Evolutionary conservation across 2,888 invertebrate species (phyloP).

Genomic region (Tenthredo scrophulariae): DNA sequence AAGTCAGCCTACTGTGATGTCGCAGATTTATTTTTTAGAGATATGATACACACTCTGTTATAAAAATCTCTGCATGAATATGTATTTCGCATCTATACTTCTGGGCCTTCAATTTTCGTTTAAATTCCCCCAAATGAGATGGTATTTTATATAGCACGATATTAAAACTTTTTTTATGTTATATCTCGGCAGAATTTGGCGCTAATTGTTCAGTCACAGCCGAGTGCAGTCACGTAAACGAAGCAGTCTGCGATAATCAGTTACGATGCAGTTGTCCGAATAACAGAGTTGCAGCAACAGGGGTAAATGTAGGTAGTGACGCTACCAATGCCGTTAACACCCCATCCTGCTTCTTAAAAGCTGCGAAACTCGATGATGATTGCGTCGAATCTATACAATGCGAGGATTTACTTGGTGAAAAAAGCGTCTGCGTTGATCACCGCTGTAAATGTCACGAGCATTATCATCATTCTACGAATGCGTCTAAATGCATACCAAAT

Average conservation of each 20-base stretch:
- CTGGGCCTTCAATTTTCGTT: no score
- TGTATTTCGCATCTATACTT: no score
- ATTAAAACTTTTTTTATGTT: not conserved
- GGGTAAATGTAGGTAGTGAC: not conserved
- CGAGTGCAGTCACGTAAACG: slow-evolving; percentile 62
- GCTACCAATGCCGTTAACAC: slow-evolving; percentile 53
- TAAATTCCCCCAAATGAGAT: not conserved
- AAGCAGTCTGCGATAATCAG: slow-evolving; percentile 60
- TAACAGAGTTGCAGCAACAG: slow-evolving; percentile 29
- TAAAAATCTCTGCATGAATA: no score
- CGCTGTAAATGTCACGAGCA: slow-evolving; percentile 60
- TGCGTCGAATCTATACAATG: slow-evolving; percentile 65
- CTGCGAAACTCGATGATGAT: slow-evolving; percentile 54
- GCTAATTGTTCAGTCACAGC: slow-evolving; percentile 57
- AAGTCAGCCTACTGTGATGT: no score
- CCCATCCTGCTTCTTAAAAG: slow-evolving; percentile 60
- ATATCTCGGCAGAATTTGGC: slow-evolving; percentile 58
- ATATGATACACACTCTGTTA: no score
- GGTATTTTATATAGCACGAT: no score
- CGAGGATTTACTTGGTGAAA: slow-evolving; percentile 53
- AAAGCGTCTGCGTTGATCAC: slow-evolving; percentile 59
- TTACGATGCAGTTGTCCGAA: slow-evolving; percentile 61
- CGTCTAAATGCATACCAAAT: slow-evolving; percentile 59
- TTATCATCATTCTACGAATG: slow-evolving; percentile 60
- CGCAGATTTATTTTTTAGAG: no score